Evolutionary conservation across 2,888 invertebrate genomes (phyloP).

Genomic region (Rotaria macrura): DNA sequence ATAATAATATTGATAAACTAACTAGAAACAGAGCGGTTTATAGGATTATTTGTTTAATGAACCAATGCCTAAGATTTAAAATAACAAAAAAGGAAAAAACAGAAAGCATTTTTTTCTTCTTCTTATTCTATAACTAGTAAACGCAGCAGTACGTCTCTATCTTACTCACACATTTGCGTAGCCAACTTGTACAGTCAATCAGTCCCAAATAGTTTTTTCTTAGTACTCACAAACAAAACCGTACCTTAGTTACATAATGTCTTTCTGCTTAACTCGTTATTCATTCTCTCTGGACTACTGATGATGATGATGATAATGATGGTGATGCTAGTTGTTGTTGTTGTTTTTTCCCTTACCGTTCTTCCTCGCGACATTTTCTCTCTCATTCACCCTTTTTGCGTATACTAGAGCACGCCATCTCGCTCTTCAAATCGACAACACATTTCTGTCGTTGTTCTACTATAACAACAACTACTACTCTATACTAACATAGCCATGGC

Average conservation of each 20-base stretch:
- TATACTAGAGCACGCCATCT: background rate
- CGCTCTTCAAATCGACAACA: background rate
- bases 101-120: background rate
- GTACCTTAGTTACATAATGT: background rate
- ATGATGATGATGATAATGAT: background rate
- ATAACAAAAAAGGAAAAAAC: background rate
- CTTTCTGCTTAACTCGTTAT: background rate
- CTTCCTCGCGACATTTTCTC: background rate
- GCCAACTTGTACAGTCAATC: background rate
- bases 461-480: background rate
- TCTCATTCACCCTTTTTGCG: background rate
- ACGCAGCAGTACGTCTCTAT: background rate
- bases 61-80: background rate
- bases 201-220: background rate
- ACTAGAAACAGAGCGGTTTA: background rate
- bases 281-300: background rate
- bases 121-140: background rate
- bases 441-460: background rate
- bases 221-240: background rate
- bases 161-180: background rate
- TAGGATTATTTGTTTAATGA: background rate
- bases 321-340: background rate
- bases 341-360: background rate
- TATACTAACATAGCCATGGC: background rate
- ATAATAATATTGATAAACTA: background rate